Evolutionary conservation across 2,113 vertebrate genomes (phyloP).

Genomic region (Neotragus moschatus): DNA sequence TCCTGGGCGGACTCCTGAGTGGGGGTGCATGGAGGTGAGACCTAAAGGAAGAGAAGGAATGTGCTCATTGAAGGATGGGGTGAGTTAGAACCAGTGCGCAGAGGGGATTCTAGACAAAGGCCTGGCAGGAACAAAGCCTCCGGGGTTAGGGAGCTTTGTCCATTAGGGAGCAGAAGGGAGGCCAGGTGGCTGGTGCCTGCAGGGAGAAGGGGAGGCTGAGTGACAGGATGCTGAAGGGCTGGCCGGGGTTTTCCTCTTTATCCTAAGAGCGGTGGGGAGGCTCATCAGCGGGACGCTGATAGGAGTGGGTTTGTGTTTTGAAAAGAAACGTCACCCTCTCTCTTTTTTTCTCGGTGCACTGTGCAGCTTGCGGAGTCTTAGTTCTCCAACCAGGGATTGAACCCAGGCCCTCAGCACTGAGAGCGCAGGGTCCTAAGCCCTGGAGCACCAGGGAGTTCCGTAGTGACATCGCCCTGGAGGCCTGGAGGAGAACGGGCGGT

Average conservation of each 20-base stretch:
- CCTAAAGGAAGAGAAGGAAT: background rate
- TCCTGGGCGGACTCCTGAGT: background rate
- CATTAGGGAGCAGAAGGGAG: background rate
- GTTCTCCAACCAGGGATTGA: background rate
- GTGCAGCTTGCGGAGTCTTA: background rate
- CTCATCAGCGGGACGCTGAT: background rate
- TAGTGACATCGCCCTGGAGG: background rate
- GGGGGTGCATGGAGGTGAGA: background rate
- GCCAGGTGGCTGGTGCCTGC: background rate
- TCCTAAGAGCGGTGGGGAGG: background rate
- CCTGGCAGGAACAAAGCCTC: background rate
- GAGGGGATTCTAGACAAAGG: background rate
- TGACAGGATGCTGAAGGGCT: fast-evolving
- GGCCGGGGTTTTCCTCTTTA: background rate
- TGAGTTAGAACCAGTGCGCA: background rate
- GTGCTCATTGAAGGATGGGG: background rate
- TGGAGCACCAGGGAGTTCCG: background rate
- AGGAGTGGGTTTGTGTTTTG: background rate
- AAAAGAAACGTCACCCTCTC: background rate
- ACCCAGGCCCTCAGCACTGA: background rate
- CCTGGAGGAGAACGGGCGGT: background rate
- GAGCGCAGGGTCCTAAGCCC: background rate
- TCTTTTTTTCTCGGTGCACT: background rate
- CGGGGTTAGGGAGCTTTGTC: background rate
- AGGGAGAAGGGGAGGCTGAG: background rate